A percentile compares a stretch with the other conserved stretches of the same genome.
phyloP scores from a whole-genome alignment of 2,888 invertebrate species.

The Anoplius nigerrimus region DNA sequence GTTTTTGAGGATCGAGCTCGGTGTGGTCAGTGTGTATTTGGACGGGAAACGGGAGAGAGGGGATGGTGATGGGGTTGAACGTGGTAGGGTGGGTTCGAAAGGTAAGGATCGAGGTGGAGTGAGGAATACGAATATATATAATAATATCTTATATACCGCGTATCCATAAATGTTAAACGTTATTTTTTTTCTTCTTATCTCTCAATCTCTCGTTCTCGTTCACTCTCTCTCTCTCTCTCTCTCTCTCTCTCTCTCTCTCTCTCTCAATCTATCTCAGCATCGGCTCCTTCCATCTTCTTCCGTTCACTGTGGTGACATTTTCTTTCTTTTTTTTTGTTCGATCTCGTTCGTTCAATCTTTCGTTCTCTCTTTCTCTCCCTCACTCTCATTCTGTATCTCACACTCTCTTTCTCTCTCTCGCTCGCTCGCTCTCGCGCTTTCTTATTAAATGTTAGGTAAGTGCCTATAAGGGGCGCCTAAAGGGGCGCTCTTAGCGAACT shows the following conservation, averaged over 20 bases:
- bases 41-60: no score
- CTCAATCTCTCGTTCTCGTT: not conserved
- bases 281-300: constrained; percentile 9
- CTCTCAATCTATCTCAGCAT: constrained; percentile 6
- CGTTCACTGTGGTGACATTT: constrained; percentile 29
- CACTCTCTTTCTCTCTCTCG: constrained; percentile 39
- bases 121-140: constrained; percentile 53
- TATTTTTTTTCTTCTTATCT: not conserved
- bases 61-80: no score
- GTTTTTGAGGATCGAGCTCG: no score
- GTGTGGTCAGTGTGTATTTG: no score
- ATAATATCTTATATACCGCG: constrained; percentile 3
- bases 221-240: constrained; percentile 19
- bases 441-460: constrained; percentile 72
- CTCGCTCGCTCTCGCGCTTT: constrained; percentile 46
- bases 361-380: constrained; percentile 1
- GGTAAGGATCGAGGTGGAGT: constrained; percentile 23
- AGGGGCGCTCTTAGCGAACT: constrained; percentile 64
- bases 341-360: constrained; percentile 32
- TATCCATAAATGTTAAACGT: constrained; percentile 28
- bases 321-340: no score
- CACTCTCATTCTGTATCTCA: constrained; percentile 49
- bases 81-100: no score
- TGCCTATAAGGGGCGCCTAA: constrained; percentile 66
- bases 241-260: no score